A percentile compares a stretch with the other conserved stretches of the same genome.
Evolutionary conservation across 2,888 invertebrate species (phyloP).

Genomic region (Baccha elongata): DNA sequence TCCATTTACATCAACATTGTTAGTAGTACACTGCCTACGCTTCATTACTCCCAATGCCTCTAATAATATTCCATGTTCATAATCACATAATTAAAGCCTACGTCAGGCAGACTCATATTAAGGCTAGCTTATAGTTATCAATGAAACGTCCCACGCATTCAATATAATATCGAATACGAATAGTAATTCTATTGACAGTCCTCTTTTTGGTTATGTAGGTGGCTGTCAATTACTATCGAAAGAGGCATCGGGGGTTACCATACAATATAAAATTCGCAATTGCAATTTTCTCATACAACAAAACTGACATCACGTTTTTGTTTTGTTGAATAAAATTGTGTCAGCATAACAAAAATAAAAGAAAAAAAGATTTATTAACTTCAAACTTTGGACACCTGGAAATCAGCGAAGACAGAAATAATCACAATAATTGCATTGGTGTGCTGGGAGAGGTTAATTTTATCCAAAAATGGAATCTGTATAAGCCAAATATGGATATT

Average conservation of each 20-base stretch:
- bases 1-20: constrained; percentile 25
- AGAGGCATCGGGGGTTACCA: constrained; percentile 13
- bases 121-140: constrained; percentile 61
- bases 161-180: constrained; percentile 21
- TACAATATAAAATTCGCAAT: constrained; percentile 37
- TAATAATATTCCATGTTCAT: constrained; percentile 51
- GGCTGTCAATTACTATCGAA: constrained; percentile 47
- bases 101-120: constrained; percentile 31
- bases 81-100: constrained; percentile 69
- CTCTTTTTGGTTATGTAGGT: constrained; percentile 49
- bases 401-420: background rate
- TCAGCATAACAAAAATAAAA: constrained; percentile 1
- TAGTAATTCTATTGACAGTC: constrained; percentile 44
- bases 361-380: constrained; percentile 31
- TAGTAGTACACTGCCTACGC: constrained; percentile 46
- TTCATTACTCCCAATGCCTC: constrained; percentile 45
- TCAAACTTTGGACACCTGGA: constrained; percentile 41
- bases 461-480: constrained; percentile 20
- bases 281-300: constrained; percentile 40
- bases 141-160: constrained; percentile 52
- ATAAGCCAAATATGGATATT: constrained; percentile 37
- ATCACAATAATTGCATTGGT: constrained; percentile 8
- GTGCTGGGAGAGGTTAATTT: constrained; percentile 13
- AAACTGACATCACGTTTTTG: constrained; percentile 21
- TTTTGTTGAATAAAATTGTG: constrained; percentile 15